Evolutionary conservation across 2,113 vertebrate genomes (phyloP).

Genomic region (Nesospiza acunhae): DNA sequence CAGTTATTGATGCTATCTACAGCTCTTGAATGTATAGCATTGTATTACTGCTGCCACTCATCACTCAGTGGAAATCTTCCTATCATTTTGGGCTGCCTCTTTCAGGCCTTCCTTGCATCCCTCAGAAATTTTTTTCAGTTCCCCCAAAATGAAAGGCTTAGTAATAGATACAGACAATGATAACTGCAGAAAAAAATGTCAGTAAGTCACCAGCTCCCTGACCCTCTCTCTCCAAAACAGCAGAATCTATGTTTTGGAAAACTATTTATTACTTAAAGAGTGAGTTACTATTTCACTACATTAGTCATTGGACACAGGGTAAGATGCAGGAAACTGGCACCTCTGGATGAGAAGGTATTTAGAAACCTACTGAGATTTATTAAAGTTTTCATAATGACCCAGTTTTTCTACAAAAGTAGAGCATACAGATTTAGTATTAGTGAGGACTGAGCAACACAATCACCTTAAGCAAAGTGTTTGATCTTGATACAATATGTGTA

Average conservation of each 20-base stretch:
- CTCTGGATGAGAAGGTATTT: neutral
- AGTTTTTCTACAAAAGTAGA: conserved; percentile 6
- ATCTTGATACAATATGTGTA: neutral
- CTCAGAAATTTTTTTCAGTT: neutral
- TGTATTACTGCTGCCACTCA: neutral
- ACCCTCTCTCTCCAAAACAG: neutral
- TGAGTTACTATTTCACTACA: neutral
- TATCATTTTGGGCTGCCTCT: neutral
- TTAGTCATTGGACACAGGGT: neutral
- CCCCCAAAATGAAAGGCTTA: neutral
- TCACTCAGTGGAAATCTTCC: neutral
- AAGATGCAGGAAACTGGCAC: neutral
- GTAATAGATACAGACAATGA: neutral
- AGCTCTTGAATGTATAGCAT: neutral
- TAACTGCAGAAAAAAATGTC: neutral
- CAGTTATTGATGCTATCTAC: neutral
- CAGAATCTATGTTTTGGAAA: neutral
- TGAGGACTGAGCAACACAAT: neutral
- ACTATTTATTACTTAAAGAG: neutral
- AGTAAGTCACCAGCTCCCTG: neutral
- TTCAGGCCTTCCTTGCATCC: neutral
- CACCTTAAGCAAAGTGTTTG: neutral
- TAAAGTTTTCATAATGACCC: neutral
- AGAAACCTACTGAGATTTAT: neutral
- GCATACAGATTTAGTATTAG: neutral